Evolutionary conservation across 1,140 invertebrate genomes (phyloP).

Genomic region (Alviniconcha marisindica): DNA sequence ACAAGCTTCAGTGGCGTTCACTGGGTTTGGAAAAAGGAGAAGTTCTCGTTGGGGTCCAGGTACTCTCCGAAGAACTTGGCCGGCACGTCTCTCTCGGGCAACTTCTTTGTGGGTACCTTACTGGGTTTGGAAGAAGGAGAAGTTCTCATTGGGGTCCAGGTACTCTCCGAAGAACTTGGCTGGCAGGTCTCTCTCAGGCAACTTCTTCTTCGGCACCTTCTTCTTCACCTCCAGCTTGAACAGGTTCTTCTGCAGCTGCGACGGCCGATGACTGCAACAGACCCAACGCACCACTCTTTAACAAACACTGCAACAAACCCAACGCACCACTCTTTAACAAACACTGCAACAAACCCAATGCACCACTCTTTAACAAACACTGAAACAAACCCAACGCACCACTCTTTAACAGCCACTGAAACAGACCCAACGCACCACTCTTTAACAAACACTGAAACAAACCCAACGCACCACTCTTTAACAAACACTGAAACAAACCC

Average conservation of each 20-base stretch:
- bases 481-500: too few relatives aligned
- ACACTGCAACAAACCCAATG: too few relatives aligned
- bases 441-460: too few relatives aligned
- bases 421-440: too few relatives aligned
- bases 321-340: too few relatives aligned
- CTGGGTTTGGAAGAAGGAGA: slow-evolving; percentile 46
- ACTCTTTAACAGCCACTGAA: too few relatives aligned
- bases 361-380: too few relatives aligned
- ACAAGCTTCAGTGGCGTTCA: too few relatives aligned
- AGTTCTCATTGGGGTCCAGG: slow-evolving; percentile 60
- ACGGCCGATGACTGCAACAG: slow-evolving; percentile 47
- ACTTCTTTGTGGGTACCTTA: slow-evolving; percentile 35
- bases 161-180: slow-evolving; percentile 64
- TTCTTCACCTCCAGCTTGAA: slow-evolving; percentile 44
- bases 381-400: too few relatives aligned
- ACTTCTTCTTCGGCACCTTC: slow-evolving; percentile 42
- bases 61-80: slow-evolving; percentile 65
- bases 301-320: too few relatives aligned
- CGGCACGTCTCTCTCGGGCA: slow-evolving; percentile 53
- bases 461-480: too few relatives aligned
- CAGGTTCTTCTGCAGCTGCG: slow-evolving; percentile 53
- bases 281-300: too few relatives aligned
- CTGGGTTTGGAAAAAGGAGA: slow-evolving; percentile 44
- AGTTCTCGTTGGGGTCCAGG: slow-evolving; percentile 60
- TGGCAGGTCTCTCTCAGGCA: slow-evolving; percentile 55